Conservation (phyloP, 2,113 vertebrate species). For the Aspidoscelis tigris region DNA sequence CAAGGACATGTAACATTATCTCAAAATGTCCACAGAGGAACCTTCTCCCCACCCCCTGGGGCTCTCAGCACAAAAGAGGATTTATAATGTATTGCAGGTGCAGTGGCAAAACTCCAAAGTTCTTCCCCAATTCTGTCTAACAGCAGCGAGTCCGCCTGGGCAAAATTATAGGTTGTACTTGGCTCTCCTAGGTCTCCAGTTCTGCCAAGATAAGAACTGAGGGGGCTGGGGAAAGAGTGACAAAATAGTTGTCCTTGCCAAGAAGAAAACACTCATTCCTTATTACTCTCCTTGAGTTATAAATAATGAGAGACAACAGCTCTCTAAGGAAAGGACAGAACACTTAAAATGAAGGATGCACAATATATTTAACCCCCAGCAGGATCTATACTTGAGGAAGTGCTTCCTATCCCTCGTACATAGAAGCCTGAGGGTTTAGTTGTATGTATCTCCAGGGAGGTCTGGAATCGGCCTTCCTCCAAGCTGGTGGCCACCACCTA, state of each 20-base stretch:
- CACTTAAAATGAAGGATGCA: not conserved
- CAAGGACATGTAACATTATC: not conserved
- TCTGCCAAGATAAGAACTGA: not conserved
- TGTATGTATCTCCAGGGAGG: not conserved
- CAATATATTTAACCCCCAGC: not conserved
- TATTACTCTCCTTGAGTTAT: not conserved
- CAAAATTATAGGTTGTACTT: not conserved
- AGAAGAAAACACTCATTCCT: not conserved
- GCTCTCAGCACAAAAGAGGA: fast-evolving
- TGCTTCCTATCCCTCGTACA: not conserved
- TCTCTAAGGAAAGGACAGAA: not conserved
- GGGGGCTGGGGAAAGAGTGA: fast-evolving
- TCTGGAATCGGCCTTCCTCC: not conserved
- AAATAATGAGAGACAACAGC: not conserved
- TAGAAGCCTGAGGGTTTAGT: not conserved
- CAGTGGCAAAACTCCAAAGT: not conserved
- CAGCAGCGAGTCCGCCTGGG: not conserved
- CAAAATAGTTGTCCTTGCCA: not conserved
- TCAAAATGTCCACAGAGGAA: fast-evolving
- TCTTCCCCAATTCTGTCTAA: not conserved
- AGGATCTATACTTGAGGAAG: not conserved
- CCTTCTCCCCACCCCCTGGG: not conserved
- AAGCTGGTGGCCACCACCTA: not conserved
- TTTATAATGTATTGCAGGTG: not conserved
- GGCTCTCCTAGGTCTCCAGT: not conserved